Percentiles rank a stretch among this genome's conserved stretches.
Conservation (phyloP, 2,888 invertebrate species). For the Athalia cordata region DNA sequence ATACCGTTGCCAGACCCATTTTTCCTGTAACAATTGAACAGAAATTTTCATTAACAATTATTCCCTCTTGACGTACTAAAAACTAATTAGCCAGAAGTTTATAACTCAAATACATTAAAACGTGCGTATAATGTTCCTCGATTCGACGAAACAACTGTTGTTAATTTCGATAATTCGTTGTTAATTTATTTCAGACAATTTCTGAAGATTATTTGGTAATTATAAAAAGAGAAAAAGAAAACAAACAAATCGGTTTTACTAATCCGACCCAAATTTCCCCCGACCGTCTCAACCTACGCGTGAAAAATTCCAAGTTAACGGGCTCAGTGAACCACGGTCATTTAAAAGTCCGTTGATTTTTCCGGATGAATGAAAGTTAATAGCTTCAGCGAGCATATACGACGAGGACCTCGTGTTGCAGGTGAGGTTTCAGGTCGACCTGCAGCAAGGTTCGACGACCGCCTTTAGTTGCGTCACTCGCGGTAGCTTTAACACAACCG, state of each 20-base stretch:
- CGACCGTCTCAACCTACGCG: background rate
- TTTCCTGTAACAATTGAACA: conserved; percentile 60
- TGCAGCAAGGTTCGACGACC: conserved; percentile 61
- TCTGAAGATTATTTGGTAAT: background rate
- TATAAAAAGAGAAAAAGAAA: too few relatives aligned
- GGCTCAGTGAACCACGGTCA: background rate
- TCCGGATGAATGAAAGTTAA: conserved; percentile 60
- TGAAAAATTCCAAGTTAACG: background rate
- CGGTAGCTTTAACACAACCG: conserved; percentile 15
- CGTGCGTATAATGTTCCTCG: too few relatives aligned
- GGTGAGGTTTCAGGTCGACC: conserved; percentile 52
- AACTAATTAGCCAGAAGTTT: background rate
- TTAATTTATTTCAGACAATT: too few relatives aligned
- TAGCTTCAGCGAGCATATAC: background rate
- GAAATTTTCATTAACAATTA: background rate
- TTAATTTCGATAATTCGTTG: too few relatives aligned
- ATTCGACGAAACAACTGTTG: too few relatives aligned
- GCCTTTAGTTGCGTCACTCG: conserved; percentile 59
- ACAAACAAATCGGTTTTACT: background rate
- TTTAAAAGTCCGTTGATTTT: conserved; percentile 48
- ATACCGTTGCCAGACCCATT: conserved; percentile 62
- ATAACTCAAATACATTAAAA: too few relatives aligned
- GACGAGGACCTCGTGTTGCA: conserved; percentile 42
- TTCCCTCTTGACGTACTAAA: too few relatives aligned
- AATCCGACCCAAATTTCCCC: background rate